Percentiles rank a stretch among this genome's conserved stretches.
These are phyloP conservation scores for Poecilia picta DNA, from an alignment of 2,797 vertebrate genomes.

Conservation along the genomic window DNA sequence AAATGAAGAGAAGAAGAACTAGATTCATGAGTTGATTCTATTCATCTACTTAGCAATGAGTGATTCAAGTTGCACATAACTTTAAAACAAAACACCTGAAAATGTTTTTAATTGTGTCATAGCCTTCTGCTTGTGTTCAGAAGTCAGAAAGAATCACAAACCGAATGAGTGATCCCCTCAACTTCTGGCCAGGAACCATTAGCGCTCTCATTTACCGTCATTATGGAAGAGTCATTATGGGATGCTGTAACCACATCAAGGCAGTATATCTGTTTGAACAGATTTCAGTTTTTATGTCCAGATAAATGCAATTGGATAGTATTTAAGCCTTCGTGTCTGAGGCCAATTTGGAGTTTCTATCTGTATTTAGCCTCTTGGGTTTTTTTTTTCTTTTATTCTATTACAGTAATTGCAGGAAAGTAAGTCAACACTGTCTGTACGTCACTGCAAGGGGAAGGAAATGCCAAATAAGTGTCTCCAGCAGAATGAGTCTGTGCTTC, in stretches of 20 bases:
- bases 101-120: slow-evolving; percentile 14
- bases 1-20: slow-evolving; percentile 26
- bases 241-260: slow-evolving; percentile 65
- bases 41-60: not conserved
- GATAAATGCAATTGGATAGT: slow-evolving; percentile 33
- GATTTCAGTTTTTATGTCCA: slow-evolving; percentile 27
- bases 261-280: slow-evolving; percentile 16
- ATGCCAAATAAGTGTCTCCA: slow-evolving; percentile 36
- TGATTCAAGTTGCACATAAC: not conserved
- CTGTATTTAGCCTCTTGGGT: slow-evolving; percentile 10
- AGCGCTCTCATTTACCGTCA: slow-evolving; percentile 52
- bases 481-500: slow-evolving; percentile 44
- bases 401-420: slow-evolving; percentile 18
- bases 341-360: slow-evolving; percentile 37
- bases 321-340: slow-evolving; percentile 26
- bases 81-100: not conserved
- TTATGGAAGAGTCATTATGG: slow-evolving; percentile 56
- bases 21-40: not conserved
- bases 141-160: slow-evolving; percentile 54
- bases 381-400: slow-evolving; percentile 7
- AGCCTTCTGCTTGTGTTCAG: slow-evolving; percentile 24
- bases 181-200: slow-evolving; percentile 51
- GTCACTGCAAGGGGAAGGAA: slow-evolving; percentile 14
- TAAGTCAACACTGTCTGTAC: slow-evolving; percentile 10
- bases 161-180: slow-evolving; percentile 51